These are phyloP conservation scores for Danio aesculapii DNA, from an alignment of 2,797 vertebrate species.

Conservation along the genomic window DNA sequence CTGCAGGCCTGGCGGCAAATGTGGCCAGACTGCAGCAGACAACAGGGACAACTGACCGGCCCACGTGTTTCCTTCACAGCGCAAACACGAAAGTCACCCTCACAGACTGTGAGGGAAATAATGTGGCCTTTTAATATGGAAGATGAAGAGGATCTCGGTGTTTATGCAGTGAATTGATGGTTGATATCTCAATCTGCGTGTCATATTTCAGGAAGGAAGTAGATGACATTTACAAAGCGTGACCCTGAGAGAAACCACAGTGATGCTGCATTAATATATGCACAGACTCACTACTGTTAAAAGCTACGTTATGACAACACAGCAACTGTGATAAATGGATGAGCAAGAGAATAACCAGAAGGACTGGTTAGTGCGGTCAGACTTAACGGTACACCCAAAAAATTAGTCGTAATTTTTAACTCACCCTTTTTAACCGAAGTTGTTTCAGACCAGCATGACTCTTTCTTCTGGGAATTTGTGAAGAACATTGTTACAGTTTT, in stretches of 20 bases:
- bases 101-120: neutral
- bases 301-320: neutral
- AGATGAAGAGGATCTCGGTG: neutral
- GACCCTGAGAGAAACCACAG: slow-evolving; percentile 24
- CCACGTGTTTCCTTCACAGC: slow-evolving; percentile 14
- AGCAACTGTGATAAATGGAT: neutral
- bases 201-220: slow-evolving; percentile 69
- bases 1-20: slow-evolving; percentile 63
- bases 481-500: neutral
- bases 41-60: slow-evolving; percentile 10
- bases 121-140: slow-evolving; percentile 19
- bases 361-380: neutral
- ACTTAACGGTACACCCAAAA: neutral
- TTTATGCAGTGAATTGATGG: slow-evolving; percentile 20
- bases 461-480: neutral
- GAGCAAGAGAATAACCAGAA: neutral
- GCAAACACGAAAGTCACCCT: slow-evolving; percentile 18
- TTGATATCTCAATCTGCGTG: slow-evolving; percentile 47
- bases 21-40: slow-evolving; percentile 11
- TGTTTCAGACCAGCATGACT: neutral
- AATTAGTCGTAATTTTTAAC: neutral
- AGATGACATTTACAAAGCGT: slow-evolving; percentile 36
- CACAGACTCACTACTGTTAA: slow-evolving; percentile 5
- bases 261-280: slow-evolving; percentile 30
- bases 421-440: neutral